Evolutionary conservation across 1,140 invertebrate genomes (phyloP).

Genomic region (Drosophila nigromelanica): DNA sequence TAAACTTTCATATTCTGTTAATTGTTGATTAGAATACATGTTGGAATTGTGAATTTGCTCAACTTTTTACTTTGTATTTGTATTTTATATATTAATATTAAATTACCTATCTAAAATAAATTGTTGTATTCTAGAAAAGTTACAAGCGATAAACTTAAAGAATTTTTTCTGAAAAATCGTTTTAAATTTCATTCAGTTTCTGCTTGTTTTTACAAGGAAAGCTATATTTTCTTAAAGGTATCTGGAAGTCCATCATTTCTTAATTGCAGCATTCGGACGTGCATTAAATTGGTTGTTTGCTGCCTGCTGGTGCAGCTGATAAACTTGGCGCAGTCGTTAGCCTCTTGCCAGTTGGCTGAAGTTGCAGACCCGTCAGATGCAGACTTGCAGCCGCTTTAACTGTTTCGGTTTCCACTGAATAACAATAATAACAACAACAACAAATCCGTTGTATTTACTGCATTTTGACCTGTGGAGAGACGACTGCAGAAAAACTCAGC

Average conservation of each 20-base stretch:
- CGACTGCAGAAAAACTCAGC: constrained; percentile 33
- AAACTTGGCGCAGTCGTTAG: constrained; percentile 50
- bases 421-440: constrained; percentile 28
- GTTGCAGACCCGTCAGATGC: constrained; percentile 44
- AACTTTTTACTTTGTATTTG: no score
- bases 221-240: neutral
- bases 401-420: constrained; percentile 60
- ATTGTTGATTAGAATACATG: no score
- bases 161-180: no score
- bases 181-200: no score
- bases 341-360: constrained; percentile 44
- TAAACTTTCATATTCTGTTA: no score
- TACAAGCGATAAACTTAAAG: no score
- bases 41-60: no score
- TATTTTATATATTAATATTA: no score
- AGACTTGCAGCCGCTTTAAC: constrained; percentile 68
- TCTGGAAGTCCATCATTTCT: neutral
- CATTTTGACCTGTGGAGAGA: constrained; percentile 60
- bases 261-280: constrained; percentile 5
- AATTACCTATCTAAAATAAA: no score
- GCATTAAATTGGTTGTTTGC: constrained; percentile 33
- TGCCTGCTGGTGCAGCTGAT: constrained; percentile 56
- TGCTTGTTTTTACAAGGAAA: neutral
- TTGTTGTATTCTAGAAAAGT: no score
- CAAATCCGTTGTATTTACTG: constrained; percentile 65